Evolutionary conservation across 2,888 invertebrate species (phyloP).

Genomic region (Plusia festucae): DNA sequence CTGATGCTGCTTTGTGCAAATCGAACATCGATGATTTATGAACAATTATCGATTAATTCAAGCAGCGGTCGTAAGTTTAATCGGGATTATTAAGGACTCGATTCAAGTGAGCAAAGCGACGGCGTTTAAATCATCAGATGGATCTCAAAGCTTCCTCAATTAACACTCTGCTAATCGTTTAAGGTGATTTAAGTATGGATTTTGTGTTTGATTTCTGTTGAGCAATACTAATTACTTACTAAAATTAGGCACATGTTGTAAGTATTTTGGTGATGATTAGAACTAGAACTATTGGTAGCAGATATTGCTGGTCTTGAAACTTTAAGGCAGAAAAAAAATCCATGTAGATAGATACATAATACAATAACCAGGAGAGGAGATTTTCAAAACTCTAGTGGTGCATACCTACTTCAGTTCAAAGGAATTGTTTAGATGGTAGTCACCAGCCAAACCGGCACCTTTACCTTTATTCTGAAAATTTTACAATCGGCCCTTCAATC

Average conservation of each 20-base stretch:
- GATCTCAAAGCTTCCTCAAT: conserved; percentile 66
- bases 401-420: too few species aligned
- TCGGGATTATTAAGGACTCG: conserved; percentile 83
- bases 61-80: conserved; percentile 88
- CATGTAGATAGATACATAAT: too few species aligned
- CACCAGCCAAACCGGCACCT: background rate
- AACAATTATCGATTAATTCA: conserved; percentile 90
- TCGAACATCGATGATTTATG: conserved; percentile 89
- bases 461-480: background rate
- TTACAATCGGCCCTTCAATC: background rate
- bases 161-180: conserved; percentile 61
- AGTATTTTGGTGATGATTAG: too few species aligned
- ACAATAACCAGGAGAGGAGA: too few species aligned
- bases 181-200: conserved; percentile 37
- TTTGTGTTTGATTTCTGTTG: conserved; percentile 16
- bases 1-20: conserved; percentile 86
- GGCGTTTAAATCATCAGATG: conserved; percentile 74
- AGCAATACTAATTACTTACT: background rate
- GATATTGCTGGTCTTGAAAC: too few species aligned
- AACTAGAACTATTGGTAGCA: too few species aligned
- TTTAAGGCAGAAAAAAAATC: too few species aligned
- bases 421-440: background rate
- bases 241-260: background rate
- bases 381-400: too few species aligned
- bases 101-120: conserved; percentile 73